Percentiles rank a stretch among this genome's conserved stretches.
These are phyloP conservation scores for Cichlasoma orientale DNA, from an alignment of 2,797 vertebrate genomes.

Conservation along the genomic window DNA sequence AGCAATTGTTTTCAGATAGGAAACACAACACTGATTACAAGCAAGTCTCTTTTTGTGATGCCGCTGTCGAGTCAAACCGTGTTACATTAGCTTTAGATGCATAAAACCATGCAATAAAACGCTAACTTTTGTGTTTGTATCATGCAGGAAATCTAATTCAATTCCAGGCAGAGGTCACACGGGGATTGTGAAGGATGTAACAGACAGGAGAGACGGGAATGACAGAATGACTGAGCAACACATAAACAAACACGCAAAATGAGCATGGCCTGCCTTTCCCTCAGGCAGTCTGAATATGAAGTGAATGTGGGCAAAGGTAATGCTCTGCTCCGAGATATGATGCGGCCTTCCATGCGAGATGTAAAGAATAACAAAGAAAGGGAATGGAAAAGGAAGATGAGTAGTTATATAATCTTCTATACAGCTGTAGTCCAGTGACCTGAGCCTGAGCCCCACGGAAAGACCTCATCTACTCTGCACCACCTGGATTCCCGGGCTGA, in stretches of 20 bases:
- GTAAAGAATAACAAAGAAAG: conserved; percentile 24
- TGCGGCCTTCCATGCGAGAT: conserved; percentile 19
- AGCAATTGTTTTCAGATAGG: conserved; percentile 6
- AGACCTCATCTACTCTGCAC: conserved; percentile 27
- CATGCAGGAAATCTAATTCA: conserved; percentile 54
- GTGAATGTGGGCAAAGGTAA: neutral
- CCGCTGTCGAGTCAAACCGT: neutral
- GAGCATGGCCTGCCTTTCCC: conserved; percentile 82
- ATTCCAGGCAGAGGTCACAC: conserved; percentile 26
- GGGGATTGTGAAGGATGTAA: conserved; percentile 9
- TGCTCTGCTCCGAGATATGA: neutral
- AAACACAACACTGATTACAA: neutral
- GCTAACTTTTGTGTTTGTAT: conserved; percentile 34
- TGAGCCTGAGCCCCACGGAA: conserved; percentile 37
- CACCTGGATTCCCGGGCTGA: conserved; percentile 48
- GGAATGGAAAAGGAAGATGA: conserved; percentile 16
- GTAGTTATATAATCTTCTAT: conserved; percentile 2
- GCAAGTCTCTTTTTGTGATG: neutral
- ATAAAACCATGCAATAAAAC: conserved; percentile 29
- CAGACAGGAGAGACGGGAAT: conserved; percentile 40
- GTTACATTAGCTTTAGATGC: neutral
- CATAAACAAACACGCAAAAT: conserved; percentile 56
- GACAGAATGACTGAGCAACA: conserved; percentile 29
- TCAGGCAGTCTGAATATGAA: conserved; percentile 68
- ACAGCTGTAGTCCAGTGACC: conserved; percentile 11